Conservation (phyloP, 2,113 vertebrate species). For the Eulacestoma nigropectus region DNA sequence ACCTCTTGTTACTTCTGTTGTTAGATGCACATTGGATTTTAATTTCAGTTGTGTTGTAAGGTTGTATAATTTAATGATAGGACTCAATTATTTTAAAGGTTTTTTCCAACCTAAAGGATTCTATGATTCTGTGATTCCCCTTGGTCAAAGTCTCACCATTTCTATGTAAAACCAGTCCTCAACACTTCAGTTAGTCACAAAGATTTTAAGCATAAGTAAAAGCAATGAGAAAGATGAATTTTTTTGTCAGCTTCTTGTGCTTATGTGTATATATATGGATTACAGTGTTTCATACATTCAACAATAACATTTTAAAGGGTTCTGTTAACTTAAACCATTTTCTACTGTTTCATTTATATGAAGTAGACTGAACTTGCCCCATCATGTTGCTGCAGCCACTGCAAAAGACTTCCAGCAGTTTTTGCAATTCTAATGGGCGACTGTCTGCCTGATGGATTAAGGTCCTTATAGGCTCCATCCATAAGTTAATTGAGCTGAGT, state of each 20-base stretch:
- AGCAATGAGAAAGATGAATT: neutral
- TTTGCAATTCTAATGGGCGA: neutral
- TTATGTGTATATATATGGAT: neutral
- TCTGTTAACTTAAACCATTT: neutral
- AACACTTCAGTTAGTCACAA: neutral
- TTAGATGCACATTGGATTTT: neutral
- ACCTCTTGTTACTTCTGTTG: neutral
- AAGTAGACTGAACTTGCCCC: neutral
- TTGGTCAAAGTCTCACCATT: neutral
- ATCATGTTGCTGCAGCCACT: neutral
- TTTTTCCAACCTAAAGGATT: neutral
- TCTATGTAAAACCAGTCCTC: neutral
- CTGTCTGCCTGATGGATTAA: conserved; percentile 39
- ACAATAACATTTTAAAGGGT: neutral
- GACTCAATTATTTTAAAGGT: neutral
- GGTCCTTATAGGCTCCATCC: neutral
- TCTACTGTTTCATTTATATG: neutral
- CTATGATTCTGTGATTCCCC: neutral
- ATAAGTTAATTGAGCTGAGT: neutral
- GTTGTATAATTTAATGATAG: neutral
- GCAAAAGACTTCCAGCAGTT: neutral
- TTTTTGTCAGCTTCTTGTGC: neutral
- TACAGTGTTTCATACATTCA: neutral
- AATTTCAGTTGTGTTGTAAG: neutral
- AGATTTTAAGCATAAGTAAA: neutral